Conservation (phyloP, 2,113 vertebrate genomes). For the Corythornis vintsioides region DNA sequence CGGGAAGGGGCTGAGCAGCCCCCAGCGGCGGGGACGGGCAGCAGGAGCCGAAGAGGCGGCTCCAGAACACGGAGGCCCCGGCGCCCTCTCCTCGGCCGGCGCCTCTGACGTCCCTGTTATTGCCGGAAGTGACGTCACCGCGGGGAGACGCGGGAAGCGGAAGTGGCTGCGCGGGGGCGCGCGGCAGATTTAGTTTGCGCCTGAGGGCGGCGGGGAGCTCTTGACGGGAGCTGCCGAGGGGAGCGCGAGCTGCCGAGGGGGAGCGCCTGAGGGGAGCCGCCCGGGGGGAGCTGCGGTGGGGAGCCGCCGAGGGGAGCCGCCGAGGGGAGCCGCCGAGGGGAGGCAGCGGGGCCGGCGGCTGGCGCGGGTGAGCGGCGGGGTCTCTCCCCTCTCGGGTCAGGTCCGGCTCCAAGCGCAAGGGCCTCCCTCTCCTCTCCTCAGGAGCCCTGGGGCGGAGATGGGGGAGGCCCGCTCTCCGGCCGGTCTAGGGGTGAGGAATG, state of each 20-base stretch:
- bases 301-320: fast-evolving
- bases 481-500: neutral
- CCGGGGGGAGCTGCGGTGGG: too few relatives aligned
- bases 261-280: neutral
- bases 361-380: neutral
- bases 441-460: too few relatives aligned
- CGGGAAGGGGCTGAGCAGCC: neutral
- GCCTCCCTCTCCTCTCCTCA: too few relatives aligned
- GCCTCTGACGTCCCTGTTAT: constrained; percentile 70
- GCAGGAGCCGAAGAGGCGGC: neutral
- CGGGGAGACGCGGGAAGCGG: neutral
- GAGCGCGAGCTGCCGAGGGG: too few relatives aligned
- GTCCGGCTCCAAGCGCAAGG: too few relatives aligned
- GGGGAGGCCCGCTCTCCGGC: too few relatives aligned
- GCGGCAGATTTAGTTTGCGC: neutral
- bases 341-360: fast-evolving
- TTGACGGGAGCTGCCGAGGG: too few relatives aligned
- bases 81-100: neutral
- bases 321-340: neutral
- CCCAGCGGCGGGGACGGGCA: neutral
- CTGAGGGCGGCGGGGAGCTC: neutral
- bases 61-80: neutral
- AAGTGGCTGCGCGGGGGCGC: neutral
- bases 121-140: constrained; percentile 69
- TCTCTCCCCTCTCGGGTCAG: too few relatives aligned